Percentiles rank a stretch among this genome's conserved stretches.
These are phyloP conservation scores for Sorex fumeus DNA, from an alignment of 2,113 vertebrate genomes.

Conservation along the genomic window DNA sequence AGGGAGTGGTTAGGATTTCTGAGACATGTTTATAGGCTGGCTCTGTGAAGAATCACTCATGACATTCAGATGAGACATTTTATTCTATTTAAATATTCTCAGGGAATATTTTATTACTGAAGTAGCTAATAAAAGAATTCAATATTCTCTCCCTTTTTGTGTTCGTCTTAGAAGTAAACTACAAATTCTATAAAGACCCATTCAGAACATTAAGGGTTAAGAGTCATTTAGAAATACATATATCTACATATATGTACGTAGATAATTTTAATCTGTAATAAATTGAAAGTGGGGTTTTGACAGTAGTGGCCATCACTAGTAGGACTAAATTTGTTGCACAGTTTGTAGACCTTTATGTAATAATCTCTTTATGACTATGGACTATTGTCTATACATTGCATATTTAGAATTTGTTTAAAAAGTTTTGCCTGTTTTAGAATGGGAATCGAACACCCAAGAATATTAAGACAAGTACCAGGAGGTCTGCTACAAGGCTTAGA, in stretches of 20 bases:
- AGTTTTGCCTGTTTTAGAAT: no score
- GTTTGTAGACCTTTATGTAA: slow-evolving; percentile 10
- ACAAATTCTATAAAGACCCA: background rate
- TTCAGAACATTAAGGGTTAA: slow-evolving; percentile 15
- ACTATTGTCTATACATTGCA: background rate
- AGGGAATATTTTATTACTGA: slow-evolving; percentile 31
- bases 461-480: no score
- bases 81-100: slow-evolving; percentile 56
- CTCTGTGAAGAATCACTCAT: slow-evolving; percentile 41
- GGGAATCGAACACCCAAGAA: no score
- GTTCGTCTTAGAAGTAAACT: background rate
- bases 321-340: background rate
- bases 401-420: background rate
- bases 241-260: slow-evolving; percentile 42
- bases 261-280: slow-evolving; percentile 38
- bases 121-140: background rate
- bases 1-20: slow-evolving; percentile 37
- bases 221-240: slow-evolving; percentile 9
- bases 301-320: background rate
- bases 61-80: slow-evolving; percentile 47
- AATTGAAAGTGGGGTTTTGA: background rate
- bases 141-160: slow-evolving; percentile 32
- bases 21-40: slow-evolving; percentile 62
- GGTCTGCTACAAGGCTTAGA: no score
- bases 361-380: slow-evolving; percentile 39